Evolutionary conservation across 2,888 invertebrate genomes (phyloP), one percentile per base, ranked within the genome.

Genomic region (Mimas tiliae): DNA sequence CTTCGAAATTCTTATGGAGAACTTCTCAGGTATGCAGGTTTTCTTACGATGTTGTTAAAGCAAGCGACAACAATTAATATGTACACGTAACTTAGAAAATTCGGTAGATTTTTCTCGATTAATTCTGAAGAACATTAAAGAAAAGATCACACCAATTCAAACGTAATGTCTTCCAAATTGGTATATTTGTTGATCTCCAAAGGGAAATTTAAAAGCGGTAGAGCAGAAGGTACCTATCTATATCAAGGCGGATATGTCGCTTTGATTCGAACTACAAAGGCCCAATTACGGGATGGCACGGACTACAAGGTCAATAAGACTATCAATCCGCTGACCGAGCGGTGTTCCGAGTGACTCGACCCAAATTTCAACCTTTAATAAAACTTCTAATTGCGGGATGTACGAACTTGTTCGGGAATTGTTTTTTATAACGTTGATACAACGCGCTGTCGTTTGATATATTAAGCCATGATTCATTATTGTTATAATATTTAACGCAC

Each of bases 221-320:
- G 38, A 80, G 80, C 83, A 79, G 77, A n/a, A n/a, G n/a, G n/a
- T 83, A 79, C 76, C 69, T 75, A 80, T 77, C 77, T 75, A 73
- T 77, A 79, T 77, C 78, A 78, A 73, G 70, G 78, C 75, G 72
- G 75, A 74, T 76, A 88, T 87, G 88, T 88, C 86, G 85, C 80
- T 86, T 87, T 88, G 85, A 88, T 87, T 81, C 82, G 74, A 76
- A 73, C 80, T 82, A 90, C 90, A 91, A 90, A 90, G 88, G 86
- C 73, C 84, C 88, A 88, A 90, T 91, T 89, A 90, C 82, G 80
- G 83, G 81, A 82, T 83, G 82, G 82, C 84, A 83, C 84, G 77
- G 75, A 79, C 79, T 83, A 84, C 84, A 88, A 89, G 90, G 87
- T 86, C 87, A 85, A 83, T 87, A 62, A 63, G 52, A 52, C 66